These are phyloP conservation scores for Virgularia gustaviana DNA, from an alignment of 92 coral and sea anemone species.

Conservation along the genomic window DNA sequence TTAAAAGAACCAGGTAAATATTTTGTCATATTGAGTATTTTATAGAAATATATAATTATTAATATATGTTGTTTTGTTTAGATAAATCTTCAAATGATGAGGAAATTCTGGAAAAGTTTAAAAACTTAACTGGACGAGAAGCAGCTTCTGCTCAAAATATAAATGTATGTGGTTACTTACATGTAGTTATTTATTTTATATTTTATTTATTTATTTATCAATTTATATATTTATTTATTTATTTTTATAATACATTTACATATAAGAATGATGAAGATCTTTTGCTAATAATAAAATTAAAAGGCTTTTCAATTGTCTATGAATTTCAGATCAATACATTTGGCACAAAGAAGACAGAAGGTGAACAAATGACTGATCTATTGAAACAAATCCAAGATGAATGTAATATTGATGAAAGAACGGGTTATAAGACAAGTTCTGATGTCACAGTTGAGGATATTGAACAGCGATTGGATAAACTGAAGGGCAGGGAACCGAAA, in stretches of 20 bases:
- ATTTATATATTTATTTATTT: not conserved
- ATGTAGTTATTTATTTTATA: not conserved
- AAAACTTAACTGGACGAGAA: conserved; percentile 78
- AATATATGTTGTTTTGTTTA: not conserved
- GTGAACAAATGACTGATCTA: conserved; percentile 69
- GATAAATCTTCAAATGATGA: conserved; percentile 36
- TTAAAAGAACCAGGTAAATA: conserved; percentile 45
- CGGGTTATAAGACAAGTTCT: conserved; percentile 15
- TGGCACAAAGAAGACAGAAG: conserved; percentile 69
- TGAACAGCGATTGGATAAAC: conserved; percentile 75
- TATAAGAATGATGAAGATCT: not conserved
- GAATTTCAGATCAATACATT: conserved; percentile 56
- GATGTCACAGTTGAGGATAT: conserved; percentile 59
- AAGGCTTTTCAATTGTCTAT: not conserved
- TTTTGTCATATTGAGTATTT: not conserved
- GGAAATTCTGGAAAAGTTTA: conserved; percentile 59
- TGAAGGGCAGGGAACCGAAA: conserved; percentile 77
- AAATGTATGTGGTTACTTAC: conserved; percentile 46
- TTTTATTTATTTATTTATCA: not conserved
- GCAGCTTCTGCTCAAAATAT: conserved; percentile 66
- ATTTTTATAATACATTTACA: not conserved
- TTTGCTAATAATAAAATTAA: not conserved
- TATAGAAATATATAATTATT: not conserved
- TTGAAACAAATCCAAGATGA: conserved; percentile 76
- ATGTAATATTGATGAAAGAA: conserved; percentile 62